Conservation (phyloP, 2,797 vertebrate species). For the Enteromius anoplus region DNA sequence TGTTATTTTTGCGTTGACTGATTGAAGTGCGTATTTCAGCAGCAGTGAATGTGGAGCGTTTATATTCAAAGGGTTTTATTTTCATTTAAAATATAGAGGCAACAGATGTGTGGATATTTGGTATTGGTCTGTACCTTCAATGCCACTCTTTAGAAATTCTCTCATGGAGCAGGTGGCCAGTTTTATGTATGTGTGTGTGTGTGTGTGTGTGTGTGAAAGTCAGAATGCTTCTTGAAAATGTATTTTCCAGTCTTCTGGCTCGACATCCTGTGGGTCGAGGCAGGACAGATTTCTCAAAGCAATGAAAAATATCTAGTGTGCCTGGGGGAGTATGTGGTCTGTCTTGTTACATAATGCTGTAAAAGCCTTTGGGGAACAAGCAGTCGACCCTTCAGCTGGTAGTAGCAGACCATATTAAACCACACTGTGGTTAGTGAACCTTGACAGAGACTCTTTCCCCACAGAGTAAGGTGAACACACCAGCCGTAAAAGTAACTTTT, state of each 20-base stretch:
- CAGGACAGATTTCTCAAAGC: constrained; percentile 31
- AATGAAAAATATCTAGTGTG: constrained; percentile 11
- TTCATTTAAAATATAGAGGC: not conserved
- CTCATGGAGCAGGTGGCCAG: not conserved
- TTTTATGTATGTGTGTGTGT: constrained; percentile 7
- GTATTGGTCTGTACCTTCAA: constrained; percentile 1
- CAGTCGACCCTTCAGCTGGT: constrained; percentile 19
- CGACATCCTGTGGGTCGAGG: not conserved
- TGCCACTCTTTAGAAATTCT: constrained; percentile 19
- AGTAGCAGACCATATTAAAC: not conserved
- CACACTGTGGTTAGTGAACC: constrained; percentile 7
- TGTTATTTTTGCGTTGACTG: not conserved
- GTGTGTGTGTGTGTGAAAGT: not conserved
- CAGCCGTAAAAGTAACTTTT: not conserved
- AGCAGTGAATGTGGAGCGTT: not conserved
- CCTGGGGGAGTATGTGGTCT: constrained; percentile 8
- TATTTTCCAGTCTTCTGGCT: constrained; percentile 14
- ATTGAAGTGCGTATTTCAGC: not conserved
- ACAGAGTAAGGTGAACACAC: not conserved
- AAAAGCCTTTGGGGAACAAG: constrained; percentile 11
- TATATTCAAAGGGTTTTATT: not conserved
- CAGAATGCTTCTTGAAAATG: constrained; percentile 30
- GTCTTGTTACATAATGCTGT: constrained; percentile 27
- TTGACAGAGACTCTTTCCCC: not conserved
- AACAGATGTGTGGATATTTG: not conserved